Conservation (phyloP, 2,888 invertebrate species). For the Platycheirus rosarum region DNA sequence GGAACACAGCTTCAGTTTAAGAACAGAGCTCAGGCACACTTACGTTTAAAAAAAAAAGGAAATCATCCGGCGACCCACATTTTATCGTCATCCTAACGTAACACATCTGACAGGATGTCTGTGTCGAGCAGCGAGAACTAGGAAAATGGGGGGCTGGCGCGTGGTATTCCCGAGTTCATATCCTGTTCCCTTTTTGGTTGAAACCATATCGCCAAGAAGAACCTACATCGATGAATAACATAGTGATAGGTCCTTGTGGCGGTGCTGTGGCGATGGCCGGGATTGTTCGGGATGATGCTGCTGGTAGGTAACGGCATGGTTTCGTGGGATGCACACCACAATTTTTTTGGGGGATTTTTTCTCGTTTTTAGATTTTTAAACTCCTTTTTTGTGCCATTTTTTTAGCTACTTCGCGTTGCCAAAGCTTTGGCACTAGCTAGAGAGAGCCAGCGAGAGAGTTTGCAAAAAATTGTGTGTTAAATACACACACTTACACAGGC, state of each 20-base stretch:
- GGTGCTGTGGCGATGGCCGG: neutral
- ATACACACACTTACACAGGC: slow-evolving; percentile 55
- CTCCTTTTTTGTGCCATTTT: slow-evolving; percentile 54
- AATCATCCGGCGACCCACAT: slow-evolving; percentile 70
- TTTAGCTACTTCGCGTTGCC: slow-evolving; percentile 68
- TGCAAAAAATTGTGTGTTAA: slow-evolving; percentile 60
- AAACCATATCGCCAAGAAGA: neutral
- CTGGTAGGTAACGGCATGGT: slow-evolving; percentile 11
- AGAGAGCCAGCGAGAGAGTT: slow-evolving; percentile 63
- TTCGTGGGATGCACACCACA: slow-evolving; percentile 42
- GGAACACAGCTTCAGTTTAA: slow-evolving; percentile 19
- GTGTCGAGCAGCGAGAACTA: slow-evolving; percentile 50
- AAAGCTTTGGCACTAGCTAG: slow-evolving; percentile 67
- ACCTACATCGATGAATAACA: slow-evolving; percentile 28
- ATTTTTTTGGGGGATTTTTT: slow-evolving; percentile 64
- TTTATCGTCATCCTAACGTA: slow-evolving; percentile 50
- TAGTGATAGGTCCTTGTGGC: slow-evolving; percentile 26
- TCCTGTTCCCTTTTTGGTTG: slow-evolving; percentile 10
- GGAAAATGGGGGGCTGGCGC: slow-evolving; percentile 55
- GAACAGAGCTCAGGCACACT: slow-evolving; percentile 5
- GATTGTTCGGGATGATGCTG: neutral
- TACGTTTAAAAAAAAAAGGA: too few relatives aligned
- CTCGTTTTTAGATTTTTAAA: slow-evolving; percentile 67
- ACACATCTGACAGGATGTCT: slow-evolving; percentile 58
- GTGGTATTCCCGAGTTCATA: slow-evolving; percentile 7